Base-by-base conservation (phyloP, 1,140 invertebrate genomes). In the Camponotus vicinus region DNA sequence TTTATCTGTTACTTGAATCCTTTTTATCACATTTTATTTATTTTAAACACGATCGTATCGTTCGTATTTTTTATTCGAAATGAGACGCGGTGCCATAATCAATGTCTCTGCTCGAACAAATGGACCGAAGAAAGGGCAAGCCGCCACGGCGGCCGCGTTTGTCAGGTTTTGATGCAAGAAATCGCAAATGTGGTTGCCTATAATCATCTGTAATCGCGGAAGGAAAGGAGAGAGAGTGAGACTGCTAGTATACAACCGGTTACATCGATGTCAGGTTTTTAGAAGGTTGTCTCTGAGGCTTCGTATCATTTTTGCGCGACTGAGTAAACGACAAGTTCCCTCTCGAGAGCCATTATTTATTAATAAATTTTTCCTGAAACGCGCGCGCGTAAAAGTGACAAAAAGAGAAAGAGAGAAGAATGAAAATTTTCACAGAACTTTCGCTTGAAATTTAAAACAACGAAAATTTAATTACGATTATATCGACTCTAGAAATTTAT, bases 201-300 rank as follows among this genome's bases (percentile, higher is more conserved):
- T 88, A 88, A 89, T 88, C 87, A 64, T 76, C 69, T 75, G 27
- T 89, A 88, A 88, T 86, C 75, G 75, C 67, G 69, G 82, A 63
- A 63, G 70, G 71, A 86, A 85, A 75, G 45, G 49, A 42, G 78
- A 42, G 78, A 80, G 78, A 80, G 78, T 42, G 67, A 70, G 55
- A 83, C 64, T 32, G 75, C 61, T 75, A 34, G 61, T 52, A 59
- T 75, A 66, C 37, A 27, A 75, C 59, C 52, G 67, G 37, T 75
- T 57, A 64, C 27, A 34, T 7, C 21, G 73, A 86, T 79, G 52
- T 52, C 45, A 57, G 27, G 11, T 89, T 89, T 61, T 42, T 69
- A 75, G 80, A 79, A 88, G 61, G 34, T 66, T 27, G 52, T 52
- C 67, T 59, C 18, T n/a, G 18, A 34, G 27, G 7, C 52, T 70